A percentile compares a stretch with the other conserved stretches of the same genome.
phyloP scores from a whole-genome alignment of 2,888 invertebrate genomes.

The Ptycholaimellus sp. region DNA sequence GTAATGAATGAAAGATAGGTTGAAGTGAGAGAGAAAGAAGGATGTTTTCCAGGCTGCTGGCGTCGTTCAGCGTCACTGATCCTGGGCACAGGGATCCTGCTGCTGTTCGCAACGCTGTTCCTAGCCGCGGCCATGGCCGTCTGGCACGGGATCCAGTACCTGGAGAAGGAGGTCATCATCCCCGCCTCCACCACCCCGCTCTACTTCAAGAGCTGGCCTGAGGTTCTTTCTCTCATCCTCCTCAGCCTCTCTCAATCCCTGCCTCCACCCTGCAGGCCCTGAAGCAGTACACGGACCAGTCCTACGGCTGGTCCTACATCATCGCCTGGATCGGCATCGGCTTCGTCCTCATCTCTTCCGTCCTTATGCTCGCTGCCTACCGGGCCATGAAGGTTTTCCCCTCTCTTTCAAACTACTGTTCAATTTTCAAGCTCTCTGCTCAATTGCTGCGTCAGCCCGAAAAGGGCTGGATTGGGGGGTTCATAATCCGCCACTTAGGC shows the following conservation, averaged over 20 bases:
- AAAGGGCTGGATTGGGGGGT: not conserved
- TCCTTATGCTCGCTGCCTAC: slow-evolving; percentile 16
- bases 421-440: slow-evolving; percentile 1
- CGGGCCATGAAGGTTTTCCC: slow-evolving; percentile 16
- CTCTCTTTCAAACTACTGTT: not conserved
- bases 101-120: slow-evolving; percentile 63
- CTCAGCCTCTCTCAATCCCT: not conserved
- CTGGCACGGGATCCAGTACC: slow-evolving; percentile 86
- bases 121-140: slow-evolving; percentile 80
- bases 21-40: too few relatives aligned
- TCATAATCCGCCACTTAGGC: slow-evolving; percentile 3
- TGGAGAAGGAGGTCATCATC: slow-evolving; percentile 72
- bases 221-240: not conserved
- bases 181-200: too few relatives aligned
- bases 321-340: slow-evolving; percentile 87
- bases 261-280: slow-evolving; percentile 12
- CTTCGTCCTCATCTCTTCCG: slow-evolving; percentile 45
- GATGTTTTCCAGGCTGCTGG: slow-evolving; percentile 96
- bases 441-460: not conserved
- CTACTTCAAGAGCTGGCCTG: not conserved
- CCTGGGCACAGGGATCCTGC: slow-evolving; percentile 67
- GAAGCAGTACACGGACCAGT: slow-evolving; percentile 14
- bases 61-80: slow-evolving; percentile 74
- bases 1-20: too few relatives aligned
- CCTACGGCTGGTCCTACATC: slow-evolving; percentile 87